Evolutionary conservation across 1,140 invertebrate genomes (phyloP), one percentile per base, ranked within the genome.

Genomic region (Gonioctena quinquepunctata): DNA sequence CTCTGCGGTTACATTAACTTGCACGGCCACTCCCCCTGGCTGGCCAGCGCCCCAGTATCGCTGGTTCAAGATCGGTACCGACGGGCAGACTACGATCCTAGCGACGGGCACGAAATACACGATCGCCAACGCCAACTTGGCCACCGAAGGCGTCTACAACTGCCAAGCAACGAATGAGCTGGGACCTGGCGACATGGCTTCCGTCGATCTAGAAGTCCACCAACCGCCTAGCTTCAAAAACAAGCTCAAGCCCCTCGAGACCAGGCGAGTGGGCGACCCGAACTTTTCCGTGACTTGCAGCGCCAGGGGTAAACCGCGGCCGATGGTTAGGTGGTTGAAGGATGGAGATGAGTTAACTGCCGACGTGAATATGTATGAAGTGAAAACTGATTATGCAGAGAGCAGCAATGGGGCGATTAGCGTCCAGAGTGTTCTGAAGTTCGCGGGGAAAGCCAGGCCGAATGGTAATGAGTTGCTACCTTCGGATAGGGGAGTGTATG

Each of bases 81-180:
- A 84, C 23, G 87, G 84, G 5, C 89, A 87, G 60, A 84, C 87
- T 4, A 88, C 87, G 5, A 89, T 91, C 5, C 83, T 93, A 0
- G 90, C 90, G 1, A 89, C 90, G n/a, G 93, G 93, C 0, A 88
- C 90, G 0, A 92, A 92, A 71, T 96, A 95, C 78, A 93, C 93
- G 26, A 96, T 97, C 74, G 88, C 91, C 0, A 91, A 91, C 21
- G 94, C 93, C 0, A 91, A 94, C 76, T 84, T 95, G 18, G 90
- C 89, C 8, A 93, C 92, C 77, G 95, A 96, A 83, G 96, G 95
- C 1, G 90, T 90, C 18, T 97, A 97, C 81, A 91, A 92, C 77
- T 97, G 96, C 78, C 92, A 95, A 79, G 94, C 94, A 0, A 90
- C 89, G 16, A 97, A 97, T 77, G 93, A 94, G 80, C 86, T 96